Evolutionary conservation across 1,140 invertebrate species (phyloP).

Genomic region (Dolichoris vasculosae): DNA sequence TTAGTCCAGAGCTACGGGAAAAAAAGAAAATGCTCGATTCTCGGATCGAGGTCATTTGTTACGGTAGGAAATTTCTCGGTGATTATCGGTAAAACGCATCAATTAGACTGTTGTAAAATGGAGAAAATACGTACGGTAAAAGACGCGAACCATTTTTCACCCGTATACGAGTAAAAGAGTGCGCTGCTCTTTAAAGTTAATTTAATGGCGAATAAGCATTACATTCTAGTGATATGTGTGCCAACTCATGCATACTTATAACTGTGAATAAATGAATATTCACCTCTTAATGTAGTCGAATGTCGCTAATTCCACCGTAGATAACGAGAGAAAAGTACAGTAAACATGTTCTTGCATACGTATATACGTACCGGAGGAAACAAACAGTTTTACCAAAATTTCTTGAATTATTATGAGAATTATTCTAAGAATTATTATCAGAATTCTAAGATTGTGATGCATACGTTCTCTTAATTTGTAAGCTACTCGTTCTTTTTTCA

Average conservation of each 20-base stretch:
- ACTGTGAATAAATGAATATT: slow-evolving; percentile 3
- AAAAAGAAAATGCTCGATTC: not conserved
- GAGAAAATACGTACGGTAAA: slow-evolving; percentile 7
- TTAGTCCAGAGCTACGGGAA: not conserved
- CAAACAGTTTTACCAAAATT: not conserved
- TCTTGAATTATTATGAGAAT: not conserved
- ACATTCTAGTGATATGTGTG: slow-evolving; percentile 8
- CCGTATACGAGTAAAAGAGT: not conserved
- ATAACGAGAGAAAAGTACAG: not conserved
- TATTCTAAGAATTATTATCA: no score
- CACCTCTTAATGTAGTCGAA: not conserved
- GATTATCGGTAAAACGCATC: not conserved
- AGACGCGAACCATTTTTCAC: not conserved
- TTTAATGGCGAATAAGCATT: not conserved
- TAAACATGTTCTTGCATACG: not conserved
- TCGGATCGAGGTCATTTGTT: slow-evolving; percentile 4
- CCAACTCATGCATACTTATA: slow-evolving; percentile 16
- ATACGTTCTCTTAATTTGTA: not conserved
- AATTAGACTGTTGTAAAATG: slow-evolving; percentile 21
- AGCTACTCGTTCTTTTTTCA: not conserved
- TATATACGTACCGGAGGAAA: not conserved
- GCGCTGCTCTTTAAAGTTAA: not conserved
- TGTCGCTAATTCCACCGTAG: not conserved
- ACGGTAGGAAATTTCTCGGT: not conserved
- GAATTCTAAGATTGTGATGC: not conserved